Evolutionary conservation across 1,140 invertebrate genomes (phyloP), one percentile per base, ranked within the genome.

Genomic region (Bemisia tabaci): DNA sequence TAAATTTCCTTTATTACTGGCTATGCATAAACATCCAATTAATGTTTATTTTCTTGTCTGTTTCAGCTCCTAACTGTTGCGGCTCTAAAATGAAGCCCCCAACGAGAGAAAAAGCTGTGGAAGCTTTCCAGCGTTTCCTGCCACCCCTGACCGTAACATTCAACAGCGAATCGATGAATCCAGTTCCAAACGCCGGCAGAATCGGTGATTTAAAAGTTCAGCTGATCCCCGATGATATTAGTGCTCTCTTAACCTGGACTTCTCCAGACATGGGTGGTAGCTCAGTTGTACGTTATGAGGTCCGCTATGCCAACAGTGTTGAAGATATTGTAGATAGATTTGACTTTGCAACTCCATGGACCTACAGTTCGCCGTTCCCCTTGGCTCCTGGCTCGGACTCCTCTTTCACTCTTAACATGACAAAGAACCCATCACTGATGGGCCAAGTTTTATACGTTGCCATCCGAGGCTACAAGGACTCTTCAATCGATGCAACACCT

Each of bases 191-290:
- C 39, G 72, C 74, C 12, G 80, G 80, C 0, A 71, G 76, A 64
- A 78, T 82, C 27, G 80, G 79, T 12, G 81, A 83, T 73, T 70
- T 83, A 1, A 73, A 69, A 58, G 74, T 77, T 0, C 74, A 77
- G 60, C 67, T 79, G 1, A 65, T 78, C n/a, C 68, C 74, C 0
- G 71, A 73, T 33, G 77, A 80, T 59, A 68, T 76, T 60, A 78
- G 76, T 67, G 79, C 78, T 1, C 70, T 75, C 60, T 71, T 84
- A 0, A 73, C 72, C 1, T 84, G 82, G 82, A 82, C 81, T 2
- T 79, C 82, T 17, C 82, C 82, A 2, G 83, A 79, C 70, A 81
- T 79, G 75, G 79, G 78, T 1, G 79, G 78, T 2, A 71, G 76
- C 62, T 72, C 74, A 69, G 81, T 81, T 0, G 75, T 77, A 2